phyloP scores from a whole-genome alignment of 2,797 vertebrate genomes.

The Pangasius krempfi region DNA sequence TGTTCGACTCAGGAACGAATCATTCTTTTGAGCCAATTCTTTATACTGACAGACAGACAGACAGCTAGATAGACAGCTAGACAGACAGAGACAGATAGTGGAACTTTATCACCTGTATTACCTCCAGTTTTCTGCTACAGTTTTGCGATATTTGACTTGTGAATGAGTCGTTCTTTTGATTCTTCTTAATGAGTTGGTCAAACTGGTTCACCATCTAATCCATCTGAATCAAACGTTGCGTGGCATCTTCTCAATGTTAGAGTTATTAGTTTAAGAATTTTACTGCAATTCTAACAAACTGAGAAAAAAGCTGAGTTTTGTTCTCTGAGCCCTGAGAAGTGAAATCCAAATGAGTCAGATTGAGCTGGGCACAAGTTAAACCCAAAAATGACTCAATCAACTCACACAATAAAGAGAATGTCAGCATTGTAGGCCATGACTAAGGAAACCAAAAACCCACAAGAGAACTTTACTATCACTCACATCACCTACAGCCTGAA shows the following conservation, averaged over 20 bases:
- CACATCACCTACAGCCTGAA: neutral
- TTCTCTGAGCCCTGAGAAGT: neutral
- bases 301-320: neutral
- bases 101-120: neutral
- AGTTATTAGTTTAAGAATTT: neutral
- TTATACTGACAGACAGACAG: neutral
- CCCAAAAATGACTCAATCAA: neutral
- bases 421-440: neutral
- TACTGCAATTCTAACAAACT: neutral
- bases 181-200: neutral
- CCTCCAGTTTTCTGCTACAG: neutral
- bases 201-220: neutral
- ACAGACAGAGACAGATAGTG: neutral
- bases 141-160: neutral
- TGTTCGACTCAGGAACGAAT: neutral
- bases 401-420: neutral
- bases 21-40: neutral
- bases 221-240: neutral
- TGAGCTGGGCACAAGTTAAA: neutral
- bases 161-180: neutral
- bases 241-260: neutral
- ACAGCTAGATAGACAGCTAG: neutral
- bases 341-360: neutral
- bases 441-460: neutral
- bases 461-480: neutral